Base-by-base conservation (phyloP, 2,113 vertebrate species). In the Notarius quadriscutis region DNA sequence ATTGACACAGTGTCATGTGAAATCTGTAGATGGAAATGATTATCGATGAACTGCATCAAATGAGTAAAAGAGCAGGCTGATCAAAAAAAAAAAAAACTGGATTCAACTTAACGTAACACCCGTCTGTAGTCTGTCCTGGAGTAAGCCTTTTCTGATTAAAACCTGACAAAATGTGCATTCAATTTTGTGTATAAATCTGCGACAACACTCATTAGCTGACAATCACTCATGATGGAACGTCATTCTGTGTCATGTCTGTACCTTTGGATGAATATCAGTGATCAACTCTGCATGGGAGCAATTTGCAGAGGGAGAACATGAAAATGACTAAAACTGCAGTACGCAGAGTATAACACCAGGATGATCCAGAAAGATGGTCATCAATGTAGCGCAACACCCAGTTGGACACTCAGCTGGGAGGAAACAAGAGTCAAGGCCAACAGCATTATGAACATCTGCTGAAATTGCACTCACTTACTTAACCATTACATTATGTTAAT, bases 401-500 rank as follows among this genome's bases (percentile, higher is more conserved):
- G 63, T 51, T 83, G 87, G 82, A 87, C 81, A 18, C 50, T 79
- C 63, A 74, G 51, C 51, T 84, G 50, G 81, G 81, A 84, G 51
- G 72, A 87, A 84, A 87, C 30, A 30, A 20, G 27, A 62, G 30
- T 78, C 27, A 48, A 48, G 81, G 27, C 50, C 72, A 78, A 67
- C 30, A 69, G 83, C 50, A 65, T 81, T 60, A 84, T 75, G 74
- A 86, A 84, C 72, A 88, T 86, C 87, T 85, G 77, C 67, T 71
- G 84, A 79, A 74, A 55, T 25, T 85, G 48, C 7, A 20, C 60
- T 74, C 84, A 55, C 80, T 62, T 81, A 30, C 18, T 12, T 63
- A 84, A 75, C 75, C 75, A 22, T 67, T 41, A 78, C 69, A 51
- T 82, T 79, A 86, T 53, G 48, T 58, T 88, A 86, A 88, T 75